Evolutionary conservation across 2,113 vertebrate species (phyloP).

Genomic region (Benitochromis conjunctus): DNA sequence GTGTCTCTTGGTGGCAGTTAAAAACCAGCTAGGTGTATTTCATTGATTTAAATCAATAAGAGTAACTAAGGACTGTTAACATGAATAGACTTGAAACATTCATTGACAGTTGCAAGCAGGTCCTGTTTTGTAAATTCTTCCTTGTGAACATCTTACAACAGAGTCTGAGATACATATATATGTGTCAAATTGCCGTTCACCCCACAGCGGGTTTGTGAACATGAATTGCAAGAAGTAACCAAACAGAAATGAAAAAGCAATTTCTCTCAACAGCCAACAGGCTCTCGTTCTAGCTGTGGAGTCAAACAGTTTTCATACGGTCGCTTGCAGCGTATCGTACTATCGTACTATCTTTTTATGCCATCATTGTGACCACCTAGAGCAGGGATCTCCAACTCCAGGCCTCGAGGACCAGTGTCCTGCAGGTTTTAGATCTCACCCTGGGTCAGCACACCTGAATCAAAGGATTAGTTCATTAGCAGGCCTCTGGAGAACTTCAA

Average conservation of each 20-base stretch:
- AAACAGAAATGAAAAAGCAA: background rate
- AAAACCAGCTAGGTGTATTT: background rate
- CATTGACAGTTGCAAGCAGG: background rate
- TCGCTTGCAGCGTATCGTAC: background rate
- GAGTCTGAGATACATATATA: background rate
- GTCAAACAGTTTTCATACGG: background rate
- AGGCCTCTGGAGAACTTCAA: too few species aligned
- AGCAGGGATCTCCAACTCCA: too few species aligned
- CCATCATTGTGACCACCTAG: background rate
- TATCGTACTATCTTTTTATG: background rate
- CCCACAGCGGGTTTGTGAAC: background rate
- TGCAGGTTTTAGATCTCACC: too few species aligned
- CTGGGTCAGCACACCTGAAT: too few species aligned
- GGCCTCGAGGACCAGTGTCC: too few species aligned
- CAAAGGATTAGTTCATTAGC: too few species aligned
- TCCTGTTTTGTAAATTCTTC: background rate
- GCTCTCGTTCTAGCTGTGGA: background rate
- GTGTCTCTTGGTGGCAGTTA: background rate
- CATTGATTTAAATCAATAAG: background rate
- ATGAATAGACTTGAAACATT: background rate
- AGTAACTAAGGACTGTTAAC: background rate
- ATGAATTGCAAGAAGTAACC: background rate
- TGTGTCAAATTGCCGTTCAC: background rate
- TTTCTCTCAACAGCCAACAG: background rate
- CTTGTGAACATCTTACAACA: background rate